Evolutionary conservation across 2,888 invertebrate genomes (phyloP).

Genomic region (Plebejus argus): DNA sequence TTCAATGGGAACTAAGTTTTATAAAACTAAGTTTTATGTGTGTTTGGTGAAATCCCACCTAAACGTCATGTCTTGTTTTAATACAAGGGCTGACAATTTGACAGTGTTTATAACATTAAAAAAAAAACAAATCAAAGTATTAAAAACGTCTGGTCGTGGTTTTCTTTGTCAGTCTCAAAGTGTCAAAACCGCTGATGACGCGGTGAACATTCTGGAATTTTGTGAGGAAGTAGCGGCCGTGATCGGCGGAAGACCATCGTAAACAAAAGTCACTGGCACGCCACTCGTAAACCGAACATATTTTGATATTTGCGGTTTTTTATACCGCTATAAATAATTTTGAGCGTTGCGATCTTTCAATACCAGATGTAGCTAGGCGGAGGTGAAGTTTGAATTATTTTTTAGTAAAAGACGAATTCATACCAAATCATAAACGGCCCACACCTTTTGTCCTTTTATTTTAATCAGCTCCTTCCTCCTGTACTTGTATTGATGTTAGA

Average conservation of each 20-base stretch:
- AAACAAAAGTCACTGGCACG: constrained; percentile 27
- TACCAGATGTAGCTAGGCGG: background rate
- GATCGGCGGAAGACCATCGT: constrained; percentile 14
- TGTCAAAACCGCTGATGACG: constrained; percentile 15
- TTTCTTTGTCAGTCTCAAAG: background rate
- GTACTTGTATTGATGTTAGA: too few species aligned
- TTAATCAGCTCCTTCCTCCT: too few species aligned
- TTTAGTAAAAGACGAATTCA: background rate
- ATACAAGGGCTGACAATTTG: too few species aligned
- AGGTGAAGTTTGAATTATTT: background rate
- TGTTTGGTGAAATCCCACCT: too few species aligned
- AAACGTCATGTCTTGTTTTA: too few species aligned
- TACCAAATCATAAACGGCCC: background rate
- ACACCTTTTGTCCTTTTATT: background rate
- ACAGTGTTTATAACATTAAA: too few species aligned
- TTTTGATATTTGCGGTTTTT: constrained; percentile 21
- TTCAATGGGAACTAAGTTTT: too few species aligned
- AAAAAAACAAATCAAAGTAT: too few species aligned
- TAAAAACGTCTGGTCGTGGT: background rate
- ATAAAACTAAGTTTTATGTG: too few species aligned
- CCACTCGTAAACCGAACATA: constrained; percentile 26
- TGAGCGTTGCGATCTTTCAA: constrained; percentile 1
- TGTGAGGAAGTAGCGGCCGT: constrained; percentile 21
- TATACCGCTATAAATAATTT: constrained; percentile 11
- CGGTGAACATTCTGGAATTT: constrained; percentile 5